Percentiles rank a stretch among this genome's conserved stretches.
Evolutionary conservation across 2,113 vertebrate genomes (phyloP).

Genomic region (Himantopus leucocephalus): DNA sequence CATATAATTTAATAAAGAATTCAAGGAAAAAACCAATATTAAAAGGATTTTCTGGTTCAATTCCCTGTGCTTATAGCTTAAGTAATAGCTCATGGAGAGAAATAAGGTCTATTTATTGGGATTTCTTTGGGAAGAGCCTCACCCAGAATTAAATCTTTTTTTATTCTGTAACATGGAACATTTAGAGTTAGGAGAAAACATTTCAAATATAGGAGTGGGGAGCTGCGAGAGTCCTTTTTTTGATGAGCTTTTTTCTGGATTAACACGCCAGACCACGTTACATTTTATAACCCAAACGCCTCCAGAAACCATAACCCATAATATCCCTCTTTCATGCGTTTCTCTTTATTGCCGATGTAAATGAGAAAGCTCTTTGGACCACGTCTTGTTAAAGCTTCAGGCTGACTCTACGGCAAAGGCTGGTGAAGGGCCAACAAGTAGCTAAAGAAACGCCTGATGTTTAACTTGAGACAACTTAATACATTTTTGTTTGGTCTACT

Average conservation of each 20-base stretch:
- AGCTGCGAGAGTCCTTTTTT: neutral
- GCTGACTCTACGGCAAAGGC: neutral
- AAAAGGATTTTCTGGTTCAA: neutral
- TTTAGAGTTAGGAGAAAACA: neutral
- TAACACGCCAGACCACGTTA: neutral
- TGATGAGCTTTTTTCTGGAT: neutral
- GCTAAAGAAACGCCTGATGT: neutral
- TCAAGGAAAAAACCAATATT: neutral
- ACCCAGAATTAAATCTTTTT: neutral
- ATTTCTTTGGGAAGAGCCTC: neutral
- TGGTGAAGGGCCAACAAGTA: conserved; percentile 17
- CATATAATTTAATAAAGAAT: neutral
- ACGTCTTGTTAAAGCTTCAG: neutral
- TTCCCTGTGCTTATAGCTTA: neutral
- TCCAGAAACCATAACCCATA: neutral
- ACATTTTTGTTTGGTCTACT: conserved; percentile 4
- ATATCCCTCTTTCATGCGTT: neutral
- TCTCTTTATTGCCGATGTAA: neutral
- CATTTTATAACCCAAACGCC: neutral
- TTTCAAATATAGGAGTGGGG: neutral
- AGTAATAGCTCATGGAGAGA: neutral
- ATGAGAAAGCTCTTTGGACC: neutral
- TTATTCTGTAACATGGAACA: neutral
- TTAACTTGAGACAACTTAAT: conserved; percentile 6
- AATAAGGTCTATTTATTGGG: neutral